Percentiles rank a stretch among this genome's conserved stretches.
Evolutionary conservation across 1,140 invertebrate species (phyloP).

Genomic region (Diachasma alloeum): DNA sequence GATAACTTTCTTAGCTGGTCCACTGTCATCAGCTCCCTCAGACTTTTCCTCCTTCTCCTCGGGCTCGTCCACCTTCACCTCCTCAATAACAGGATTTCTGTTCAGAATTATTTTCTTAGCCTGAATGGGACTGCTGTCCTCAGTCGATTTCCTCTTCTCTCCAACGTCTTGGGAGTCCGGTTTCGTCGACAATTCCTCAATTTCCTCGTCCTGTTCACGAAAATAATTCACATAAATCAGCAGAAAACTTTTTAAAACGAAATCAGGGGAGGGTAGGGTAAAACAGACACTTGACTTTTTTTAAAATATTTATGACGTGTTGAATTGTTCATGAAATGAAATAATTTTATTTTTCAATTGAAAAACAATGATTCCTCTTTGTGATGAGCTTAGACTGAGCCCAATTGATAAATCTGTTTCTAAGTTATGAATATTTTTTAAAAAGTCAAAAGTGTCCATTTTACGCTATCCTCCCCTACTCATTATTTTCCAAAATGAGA

Average conservation of each 20-base stretch:
- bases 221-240: not conserved
- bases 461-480: too few species aligned
- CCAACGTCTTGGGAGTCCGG: conserved; percentile 53
- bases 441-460: too few species aligned
- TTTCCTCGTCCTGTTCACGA: conserved; percentile 57
- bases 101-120: conserved; percentile 74
- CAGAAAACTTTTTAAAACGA: not conserved
- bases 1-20: conserved; percentile 65
- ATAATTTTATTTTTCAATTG: too few species aligned
- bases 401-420: too few species aligned
- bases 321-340: too few species aligned
- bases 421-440: too few species aligned
- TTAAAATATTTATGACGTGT: too few species aligned
- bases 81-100: conserved; percentile 68
- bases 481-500: not conserved
- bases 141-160: conserved; percentile 54
- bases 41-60: conserved; percentile 43
- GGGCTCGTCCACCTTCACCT: conserved; percentile 49
- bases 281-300: too few species aligned
- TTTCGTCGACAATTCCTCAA: conserved; percentile 56
- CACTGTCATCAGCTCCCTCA: conserved; percentile 31
- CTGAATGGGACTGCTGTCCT: conserved; percentile 51
- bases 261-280: too few species aligned
- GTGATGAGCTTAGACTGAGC: too few species aligned
- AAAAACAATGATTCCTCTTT: too few species aligned